Percentiles rank a stretch among this genome's conserved stretches.
phyloP scores from a whole-genome alignment of 2,888 invertebrate genomes.

The Drosophila nr. perissopoda region DNA sequence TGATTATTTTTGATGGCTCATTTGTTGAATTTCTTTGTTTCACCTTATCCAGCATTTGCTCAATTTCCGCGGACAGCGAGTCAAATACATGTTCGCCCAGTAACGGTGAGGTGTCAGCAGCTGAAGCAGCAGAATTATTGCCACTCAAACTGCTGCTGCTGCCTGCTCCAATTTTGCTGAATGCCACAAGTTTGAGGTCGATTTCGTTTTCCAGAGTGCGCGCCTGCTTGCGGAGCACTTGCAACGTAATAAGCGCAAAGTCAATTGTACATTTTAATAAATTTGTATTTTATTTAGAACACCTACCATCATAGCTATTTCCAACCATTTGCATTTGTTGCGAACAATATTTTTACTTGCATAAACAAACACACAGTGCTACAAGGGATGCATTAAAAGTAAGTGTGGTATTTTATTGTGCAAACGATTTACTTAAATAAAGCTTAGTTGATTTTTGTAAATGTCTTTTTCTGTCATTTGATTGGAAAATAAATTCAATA shows the following conservation, averaged over 20 bases:
- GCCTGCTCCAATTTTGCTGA: conserved; percentile 96
- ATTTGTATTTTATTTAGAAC: background rate
- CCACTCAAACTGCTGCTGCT: conserved; percentile 83
- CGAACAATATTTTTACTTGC: conserved; percentile 31
- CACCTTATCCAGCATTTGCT: conserved; percentile 93
- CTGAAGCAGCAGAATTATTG: conserved; percentile 61
- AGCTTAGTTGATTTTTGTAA: background rate
- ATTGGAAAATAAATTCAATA: background rate
- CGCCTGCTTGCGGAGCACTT: conserved; percentile 95
- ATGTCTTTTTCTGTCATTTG: background rate
- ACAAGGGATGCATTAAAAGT: conserved; percentile 29
- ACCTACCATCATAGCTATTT: conserved; percentile 81
- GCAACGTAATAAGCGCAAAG: too few species aligned
- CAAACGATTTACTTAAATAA: background rate
- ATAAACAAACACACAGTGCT: conserved; percentile 10
- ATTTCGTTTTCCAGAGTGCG: conserved; percentile 97
- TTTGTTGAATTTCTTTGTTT: background rate
- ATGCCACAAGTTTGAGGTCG: conserved; percentile 96
- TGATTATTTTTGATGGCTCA: background rate
- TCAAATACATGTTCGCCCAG: conserved; percentile 96
- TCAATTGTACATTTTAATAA: background rate
- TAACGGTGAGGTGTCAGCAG: conserved; percentile 92
- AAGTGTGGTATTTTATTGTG: conserved; percentile 15
- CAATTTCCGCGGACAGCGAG: conserved; percentile 95
- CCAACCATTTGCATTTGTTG: conserved; percentile 74